A percentile compares a stretch with the other conserved stretches of the same genome.
Conservation (phyloP, 2,888 invertebrate species). For the Microctonus brassicae region DNA sequence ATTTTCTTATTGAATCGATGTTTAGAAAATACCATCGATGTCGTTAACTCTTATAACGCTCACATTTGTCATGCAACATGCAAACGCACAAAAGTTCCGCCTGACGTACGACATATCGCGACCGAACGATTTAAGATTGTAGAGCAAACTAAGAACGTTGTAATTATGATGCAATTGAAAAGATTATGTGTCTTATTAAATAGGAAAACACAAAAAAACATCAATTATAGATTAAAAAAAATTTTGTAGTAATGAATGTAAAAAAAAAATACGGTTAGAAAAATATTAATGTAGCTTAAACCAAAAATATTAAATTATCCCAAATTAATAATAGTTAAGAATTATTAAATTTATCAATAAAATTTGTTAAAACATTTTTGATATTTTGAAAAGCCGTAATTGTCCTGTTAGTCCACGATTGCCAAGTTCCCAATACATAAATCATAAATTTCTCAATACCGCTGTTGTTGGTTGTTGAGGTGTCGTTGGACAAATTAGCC, state of each 20-base stretch:
- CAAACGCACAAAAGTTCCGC: slow-evolving; percentile 34
- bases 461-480: slow-evolving; percentile 38
- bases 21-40: slow-evolving; percentile 1
- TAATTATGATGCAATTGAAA: slow-evolving; percentile 33
- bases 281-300: background rate
- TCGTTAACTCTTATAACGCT: slow-evolving; percentile 31
- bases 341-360: slow-evolving; percentile 45
- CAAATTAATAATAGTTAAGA: background rate
- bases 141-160: slow-evolving; percentile 49
- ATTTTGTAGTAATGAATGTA: slow-evolving; percentile 19
- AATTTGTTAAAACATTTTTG: slow-evolving; percentile 52
- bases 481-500: slow-evolving; percentile 35
- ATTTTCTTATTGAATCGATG: slow-evolving; percentile 17
- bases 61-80: slow-evolving; percentile 40
- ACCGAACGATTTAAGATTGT: slow-evolving; percentile 25
- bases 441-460: slow-evolving; percentile 64
- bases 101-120: slow-evolving; percentile 37
- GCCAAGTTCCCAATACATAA: slow-evolving; percentile 54
- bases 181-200: background rate
- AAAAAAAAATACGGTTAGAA: slow-evolving; percentile 31
- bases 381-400: slow-evolving; percentile 56
- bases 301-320: background rate
- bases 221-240: background rate
- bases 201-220: background rate
- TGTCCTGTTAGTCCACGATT: slow-evolving; percentile 54